Evolutionary conservation across 2,888 invertebrate species (phyloP).

Genomic region (Drosophila sordidapex): DNA sequence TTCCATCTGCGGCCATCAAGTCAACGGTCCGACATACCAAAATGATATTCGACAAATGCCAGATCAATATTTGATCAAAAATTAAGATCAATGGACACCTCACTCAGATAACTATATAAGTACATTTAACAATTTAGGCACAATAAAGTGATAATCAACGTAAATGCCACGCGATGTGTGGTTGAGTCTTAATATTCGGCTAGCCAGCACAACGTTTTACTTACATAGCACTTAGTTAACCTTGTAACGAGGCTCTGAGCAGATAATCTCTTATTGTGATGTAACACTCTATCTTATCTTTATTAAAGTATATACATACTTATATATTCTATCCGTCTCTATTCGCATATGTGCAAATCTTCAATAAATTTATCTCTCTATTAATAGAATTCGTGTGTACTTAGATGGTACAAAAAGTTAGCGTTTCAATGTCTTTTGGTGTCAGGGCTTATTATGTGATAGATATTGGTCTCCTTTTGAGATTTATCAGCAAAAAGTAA

Average conservation of each 20-base stretch:
- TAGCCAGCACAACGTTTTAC: slow-evolving; percentile 2
- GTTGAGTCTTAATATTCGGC: neutral
- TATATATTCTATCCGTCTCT: slow-evolving; percentile 1
- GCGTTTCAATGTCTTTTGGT: slow-evolving; percentile 13
- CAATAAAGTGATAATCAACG: slow-evolving; percentile 31
- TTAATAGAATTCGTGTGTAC: neutral
- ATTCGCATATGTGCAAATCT: slow-evolving; percentile 3
- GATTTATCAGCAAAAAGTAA: slow-evolving; percentile 31
- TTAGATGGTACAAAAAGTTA: neutral
- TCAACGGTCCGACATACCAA: slow-evolving; percentile 7
- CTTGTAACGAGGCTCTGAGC: slow-evolving; percentile 5
- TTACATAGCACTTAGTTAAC: slow-evolving; percentile 7
- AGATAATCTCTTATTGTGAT: slow-evolving; percentile 14
- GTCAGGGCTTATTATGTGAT: slow-evolving; percentile 13
- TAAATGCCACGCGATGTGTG: slow-evolving; percentile 32
- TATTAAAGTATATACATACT: neutral
- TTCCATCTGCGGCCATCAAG: slow-evolving; percentile 50
- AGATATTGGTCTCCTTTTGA: slow-evolving; percentile 15
- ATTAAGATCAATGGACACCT: slow-evolving; percentile 29
- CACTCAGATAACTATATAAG: neutral
- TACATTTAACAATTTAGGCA: slow-evolving; percentile 9
- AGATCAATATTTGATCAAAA: slow-evolving; percentile 53
- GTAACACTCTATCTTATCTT: slow-evolving; percentile 29
- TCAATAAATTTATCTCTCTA: slow-evolving; percentile 32
- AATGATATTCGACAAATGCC: slow-evolving; percentile 11